Conservation (phyloP, 2,797 vertebrate species). For the Helicolenus hilgendorfi region DNA sequence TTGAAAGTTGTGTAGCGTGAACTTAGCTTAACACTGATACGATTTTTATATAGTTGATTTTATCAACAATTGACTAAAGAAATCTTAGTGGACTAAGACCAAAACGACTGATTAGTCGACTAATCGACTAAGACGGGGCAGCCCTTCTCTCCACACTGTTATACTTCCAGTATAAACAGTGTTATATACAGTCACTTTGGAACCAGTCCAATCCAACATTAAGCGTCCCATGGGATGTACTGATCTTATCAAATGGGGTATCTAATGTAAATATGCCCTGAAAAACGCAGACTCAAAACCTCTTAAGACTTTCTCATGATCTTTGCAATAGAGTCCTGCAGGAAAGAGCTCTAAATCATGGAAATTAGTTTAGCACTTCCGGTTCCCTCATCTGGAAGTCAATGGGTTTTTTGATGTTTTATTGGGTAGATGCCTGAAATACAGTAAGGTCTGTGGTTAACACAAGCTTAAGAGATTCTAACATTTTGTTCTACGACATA, state of each 20-base stretch:
- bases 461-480: too few species aligned
- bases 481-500: not conserved
- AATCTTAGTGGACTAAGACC: not conserved
- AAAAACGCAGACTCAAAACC: not conserved
- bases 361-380: not conserved
- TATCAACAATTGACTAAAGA: not conserved
- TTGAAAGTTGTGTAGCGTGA: too few species aligned
- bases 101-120: not conserved
- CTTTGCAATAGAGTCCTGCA: not conserved
- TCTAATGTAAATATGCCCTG: not conserved
- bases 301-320: not conserved
- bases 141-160: not conserved
- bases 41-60: too few species aligned
- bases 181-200: not conserved
- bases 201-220: not conserved
- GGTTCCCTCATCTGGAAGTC: not conserved
- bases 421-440: not conserved
- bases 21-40: too few species aligned
- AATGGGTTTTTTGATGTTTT: too few species aligned
- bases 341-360: not conserved
- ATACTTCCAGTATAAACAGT: slow-evolving; percentile 3
- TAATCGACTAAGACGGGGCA: not conserved
- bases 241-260: slow-evolving; percentile 12
- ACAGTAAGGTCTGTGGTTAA: too few species aligned
- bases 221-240: not conserved